Evolutionary conservation across 2,113 vertebrate genomes (phyloP).

Genomic region (Catagonus wagneri): DNA sequence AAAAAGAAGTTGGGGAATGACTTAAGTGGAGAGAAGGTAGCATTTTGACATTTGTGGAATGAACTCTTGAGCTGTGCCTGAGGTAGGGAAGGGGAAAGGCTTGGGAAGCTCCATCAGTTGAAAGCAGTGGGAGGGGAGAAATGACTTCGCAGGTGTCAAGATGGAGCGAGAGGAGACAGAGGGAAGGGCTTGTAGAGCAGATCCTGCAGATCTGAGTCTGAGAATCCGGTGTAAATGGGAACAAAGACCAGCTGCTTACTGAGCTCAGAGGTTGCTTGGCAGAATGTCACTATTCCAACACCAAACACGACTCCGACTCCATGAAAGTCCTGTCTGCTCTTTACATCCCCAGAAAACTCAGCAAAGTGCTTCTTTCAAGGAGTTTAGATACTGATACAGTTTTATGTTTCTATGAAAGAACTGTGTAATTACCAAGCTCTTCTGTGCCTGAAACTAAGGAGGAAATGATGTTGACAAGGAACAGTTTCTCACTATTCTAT

Average conservation of each 20-base stretch:
- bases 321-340: slow-evolving; percentile 63
- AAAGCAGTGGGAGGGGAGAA: slow-evolving; percentile 35
- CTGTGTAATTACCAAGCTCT: slow-evolving; percentile 9
- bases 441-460: slow-evolving; percentile 25
- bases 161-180: slow-evolving; percentile 5
- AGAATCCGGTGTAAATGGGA: not conserved
- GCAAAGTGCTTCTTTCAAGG: slow-evolving; percentile 44
- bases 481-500: not conserved
- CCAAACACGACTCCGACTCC: slow-evolving; percentile 14
- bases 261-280: slow-evolving; percentile 35
- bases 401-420: slow-evolving; percentile 59
- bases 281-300: not conserved
- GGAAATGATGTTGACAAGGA: slow-evolving; percentile 43
- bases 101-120: not conserved
- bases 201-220: not conserved
- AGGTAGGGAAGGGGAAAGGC: not conserved
- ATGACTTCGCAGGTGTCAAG: slow-evolving; percentile 23
- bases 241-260: not conserved
- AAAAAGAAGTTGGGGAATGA: not conserved
- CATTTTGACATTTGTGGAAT: not conserved
- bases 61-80: not conserved
- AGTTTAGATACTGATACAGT: slow-evolving; percentile 42
- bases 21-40: not conserved
- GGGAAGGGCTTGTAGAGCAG: not conserved
- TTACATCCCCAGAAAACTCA: slow-evolving; percentile 30